Evolutionary conservation across 1,140 invertebrate species (phyloP).

Genomic region (Neuroterus valhalla): DNA sequence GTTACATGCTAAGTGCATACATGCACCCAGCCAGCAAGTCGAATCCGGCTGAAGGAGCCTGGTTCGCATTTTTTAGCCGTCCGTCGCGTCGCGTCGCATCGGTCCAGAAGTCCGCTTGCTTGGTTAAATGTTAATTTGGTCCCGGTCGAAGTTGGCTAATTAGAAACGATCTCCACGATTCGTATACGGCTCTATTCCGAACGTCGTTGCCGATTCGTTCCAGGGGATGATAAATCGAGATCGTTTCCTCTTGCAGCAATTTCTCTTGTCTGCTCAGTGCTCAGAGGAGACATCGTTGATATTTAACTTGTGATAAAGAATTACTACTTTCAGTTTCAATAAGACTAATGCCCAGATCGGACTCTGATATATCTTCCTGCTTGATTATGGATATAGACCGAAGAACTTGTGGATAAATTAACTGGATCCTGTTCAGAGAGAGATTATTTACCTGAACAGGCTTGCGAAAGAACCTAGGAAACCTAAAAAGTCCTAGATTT

Average conservation of each 20-base stretch:
- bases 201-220: constrained; percentile 51
- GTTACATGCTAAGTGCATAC: constrained; percentile 33
- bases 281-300: constrained; percentile 10
- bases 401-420: too few species aligned
- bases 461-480: too few species aligned
- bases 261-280: background rate
- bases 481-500: too few species aligned
- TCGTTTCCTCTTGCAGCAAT: constrained; percentile 42
- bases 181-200: constrained; percentile 57
- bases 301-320: constrained; percentile 1
- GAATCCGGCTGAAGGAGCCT: constrained; percentile 24
- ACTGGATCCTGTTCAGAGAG: too few species aligned
- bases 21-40: constrained; percentile 33
- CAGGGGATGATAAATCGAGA: constrained; percentile 53
- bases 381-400: too few species aligned
- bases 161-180: constrained; percentile 58
- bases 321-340: constrained; percentile 12
- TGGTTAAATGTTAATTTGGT: constrained; percentile 67
- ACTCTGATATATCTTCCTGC: background rate
- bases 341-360: background rate
- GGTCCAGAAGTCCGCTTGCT: constrained; percentile 34
- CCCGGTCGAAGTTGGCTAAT: constrained; percentile 60
- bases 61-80: constrained; percentile 37
- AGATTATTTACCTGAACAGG: too few species aligned
- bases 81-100: constrained; percentile 45